Conservation (phyloP, 1,140 invertebrate species). For the Papilio dardanus region DNA sequence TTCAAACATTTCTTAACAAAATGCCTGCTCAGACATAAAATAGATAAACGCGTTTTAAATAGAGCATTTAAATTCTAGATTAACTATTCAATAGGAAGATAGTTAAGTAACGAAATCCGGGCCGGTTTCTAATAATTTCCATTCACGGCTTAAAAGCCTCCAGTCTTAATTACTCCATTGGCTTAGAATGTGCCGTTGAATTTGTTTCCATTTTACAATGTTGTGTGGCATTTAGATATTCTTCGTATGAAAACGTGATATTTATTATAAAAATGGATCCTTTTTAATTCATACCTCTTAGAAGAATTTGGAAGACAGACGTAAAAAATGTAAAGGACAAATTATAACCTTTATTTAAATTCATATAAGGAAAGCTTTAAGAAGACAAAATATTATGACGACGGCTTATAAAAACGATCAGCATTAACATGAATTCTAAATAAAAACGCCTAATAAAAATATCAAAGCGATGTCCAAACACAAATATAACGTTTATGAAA, state of each 20-base stretch:
- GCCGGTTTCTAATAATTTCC: constrained; percentile 57
- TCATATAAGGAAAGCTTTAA: too few species aligned
- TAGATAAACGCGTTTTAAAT: constrained; percentile 59
- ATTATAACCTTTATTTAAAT: too few species aligned
- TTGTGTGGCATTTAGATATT: constrained; percentile 11
- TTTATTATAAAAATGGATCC: not conserved
- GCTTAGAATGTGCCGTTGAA: constrained; percentile 49
- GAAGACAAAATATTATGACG: too few species aligned
- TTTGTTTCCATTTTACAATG: constrained; percentile 44
- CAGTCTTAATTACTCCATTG: constrained; percentile 57
- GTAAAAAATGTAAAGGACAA: too few species aligned
- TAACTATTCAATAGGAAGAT: constrained; percentile 47
- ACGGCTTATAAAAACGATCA: too few species aligned
- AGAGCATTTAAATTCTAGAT: constrained; percentile 53
- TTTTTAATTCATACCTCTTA: too few species aligned
- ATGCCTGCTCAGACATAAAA: constrained; percentile 58
- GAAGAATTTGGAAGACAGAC: too few species aligned
- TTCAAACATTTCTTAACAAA: constrained; percentile 40
- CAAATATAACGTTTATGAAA: constrained; percentile 13
- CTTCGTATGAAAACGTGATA: not conserved
- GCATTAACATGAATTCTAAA: not conserved
- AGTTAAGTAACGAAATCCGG: constrained; percentile 49
- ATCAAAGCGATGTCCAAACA: not conserved
- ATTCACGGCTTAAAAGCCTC: constrained; percentile 55
- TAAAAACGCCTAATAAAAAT: not conserved